Percentiles rank a stretch among this genome's conserved stretches.
Conservation (phyloP, 2,113 vertebrate genomes). For the Hylia prasina region DNA sequence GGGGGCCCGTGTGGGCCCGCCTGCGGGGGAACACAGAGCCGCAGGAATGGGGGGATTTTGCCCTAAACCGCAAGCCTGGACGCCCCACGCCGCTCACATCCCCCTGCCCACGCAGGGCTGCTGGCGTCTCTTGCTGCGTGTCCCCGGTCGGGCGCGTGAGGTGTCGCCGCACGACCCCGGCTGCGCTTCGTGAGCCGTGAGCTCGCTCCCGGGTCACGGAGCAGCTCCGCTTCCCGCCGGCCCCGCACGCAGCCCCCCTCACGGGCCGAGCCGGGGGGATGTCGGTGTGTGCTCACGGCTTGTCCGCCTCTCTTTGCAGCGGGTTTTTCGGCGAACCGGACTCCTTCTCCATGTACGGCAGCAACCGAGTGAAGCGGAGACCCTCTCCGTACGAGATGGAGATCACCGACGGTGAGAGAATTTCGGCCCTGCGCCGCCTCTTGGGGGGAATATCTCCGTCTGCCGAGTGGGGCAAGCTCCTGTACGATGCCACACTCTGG, state of each 20-base stretch:
- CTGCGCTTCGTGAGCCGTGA: background rate
- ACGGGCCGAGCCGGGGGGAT: background rate
- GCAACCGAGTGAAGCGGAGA: slow-evolving; percentile 85
- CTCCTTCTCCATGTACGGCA: slow-evolving; percentile 88
- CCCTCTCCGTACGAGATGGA: slow-evolving; percentile 94
- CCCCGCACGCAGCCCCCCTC: background rate
- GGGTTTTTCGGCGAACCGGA: slow-evolving; percentile 89
- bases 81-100: background rate
- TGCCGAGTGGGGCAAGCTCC: background rate
- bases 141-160: background rate
- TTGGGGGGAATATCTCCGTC: no score
- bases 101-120: background rate
- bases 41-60: background rate
- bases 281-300: background rate
- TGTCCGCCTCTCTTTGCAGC: slow-evolving; percentile 41
- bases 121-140: background rate
- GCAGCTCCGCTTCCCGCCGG: background rate
- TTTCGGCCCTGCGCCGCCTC: background rate
- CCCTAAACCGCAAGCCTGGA: background rate
- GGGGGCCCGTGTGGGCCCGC: background rate
- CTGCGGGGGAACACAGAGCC: background rate
- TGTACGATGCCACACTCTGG: background rate
- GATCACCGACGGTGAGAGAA: slow-evolving; percentile 84
- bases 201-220: background rate
- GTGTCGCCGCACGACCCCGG: background rate